Conservation (phyloP, 2,888 invertebrate genomes). For the Ceriagrion tenellum region DNA sequence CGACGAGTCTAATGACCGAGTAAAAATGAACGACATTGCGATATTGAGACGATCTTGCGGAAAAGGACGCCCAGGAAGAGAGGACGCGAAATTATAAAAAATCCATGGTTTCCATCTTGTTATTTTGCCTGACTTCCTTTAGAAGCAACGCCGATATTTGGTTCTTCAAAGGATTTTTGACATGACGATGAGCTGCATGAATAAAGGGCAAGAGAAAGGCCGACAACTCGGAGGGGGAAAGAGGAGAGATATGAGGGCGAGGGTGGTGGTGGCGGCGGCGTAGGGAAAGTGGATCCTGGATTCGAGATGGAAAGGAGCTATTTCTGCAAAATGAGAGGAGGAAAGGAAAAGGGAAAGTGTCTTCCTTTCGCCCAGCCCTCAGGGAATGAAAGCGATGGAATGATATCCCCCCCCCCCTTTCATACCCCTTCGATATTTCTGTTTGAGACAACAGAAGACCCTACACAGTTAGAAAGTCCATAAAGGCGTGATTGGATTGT, state of each 20-base stretch:
- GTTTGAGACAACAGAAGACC: not conserved
- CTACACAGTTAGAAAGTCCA: not conserved
- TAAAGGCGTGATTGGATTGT: not conserved
- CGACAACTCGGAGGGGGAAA: not conserved
- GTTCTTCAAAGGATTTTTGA: not conserved
- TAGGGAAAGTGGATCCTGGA: not conserved
- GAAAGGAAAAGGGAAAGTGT: not conserved
- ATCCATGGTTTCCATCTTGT: not conserved
- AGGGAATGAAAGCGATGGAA: not conserved
- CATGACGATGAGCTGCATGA: not conserved
- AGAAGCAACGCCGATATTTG: not conserved
- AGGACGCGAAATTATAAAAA: not conserved
- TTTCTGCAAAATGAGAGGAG: constrained; percentile 1
- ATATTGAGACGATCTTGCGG: not conserved
- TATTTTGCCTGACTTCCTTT: not conserved
- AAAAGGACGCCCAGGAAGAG: not conserved
- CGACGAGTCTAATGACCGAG: not conserved
- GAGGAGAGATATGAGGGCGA: not conserved
- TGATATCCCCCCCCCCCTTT: not conserved
- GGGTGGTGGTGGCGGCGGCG: not conserved
- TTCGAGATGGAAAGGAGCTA: not conserved
- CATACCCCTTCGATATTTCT: not conserved
- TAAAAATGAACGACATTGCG: not conserved
- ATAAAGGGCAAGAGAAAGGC: not conserved
- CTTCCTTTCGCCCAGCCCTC: not conserved